Base-by-base conservation (phyloP, 2,888 invertebrate species). In the Eupithecia inturbata region DNA sequence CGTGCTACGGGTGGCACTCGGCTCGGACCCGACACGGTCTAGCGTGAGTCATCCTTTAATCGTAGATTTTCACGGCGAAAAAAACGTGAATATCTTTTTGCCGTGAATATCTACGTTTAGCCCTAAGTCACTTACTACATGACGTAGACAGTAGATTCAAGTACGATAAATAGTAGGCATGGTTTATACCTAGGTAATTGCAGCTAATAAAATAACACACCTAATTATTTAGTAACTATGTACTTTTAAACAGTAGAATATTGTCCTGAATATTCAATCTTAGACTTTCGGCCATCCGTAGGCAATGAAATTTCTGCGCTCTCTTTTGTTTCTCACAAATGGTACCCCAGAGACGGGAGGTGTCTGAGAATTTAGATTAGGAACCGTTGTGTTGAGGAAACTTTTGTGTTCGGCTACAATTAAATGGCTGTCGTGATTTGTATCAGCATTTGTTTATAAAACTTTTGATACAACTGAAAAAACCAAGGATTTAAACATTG, bases 311-410 rank as follows among this genome's bases (percentile, higher is more conserved):
- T 81, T 84, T 83, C 80, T 72, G 75, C 79, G 81, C 79, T 76
- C 76, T 81, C 78, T 83, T 84, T 85, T 83, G 82, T 86, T 84
- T 84, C 78, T 79, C 84, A 81, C 81, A 84, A 64, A 84, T 82
- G 80, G 80, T 73, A 78, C 84, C 81, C 81, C 69, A 72, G 82
- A 82, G 80, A 81, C 81, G 77, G 53, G 67, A 31, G 77, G 80
- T 81, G 81, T 79, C 79, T 75, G 77, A 80, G 74, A 84, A 84
- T 84, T 81, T 78, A 79, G 80, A 84, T 84, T 82, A 80, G 74
- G 75, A 78, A 78, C 79, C 78, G 79, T 82, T 84, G 79, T 81
- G 77, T 77, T 76, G 78, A 77, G 31, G 71, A 75, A 77, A 77
- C 70, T 68, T 33, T 53, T 68, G 57, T 74, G 16, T 67, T 41